Evolutionary conservation across 2,888 invertebrate genomes (phyloP), one percentile per base, ranked within the genome.

Genomic region (Scrobipalpa atriplicella): DNA sequence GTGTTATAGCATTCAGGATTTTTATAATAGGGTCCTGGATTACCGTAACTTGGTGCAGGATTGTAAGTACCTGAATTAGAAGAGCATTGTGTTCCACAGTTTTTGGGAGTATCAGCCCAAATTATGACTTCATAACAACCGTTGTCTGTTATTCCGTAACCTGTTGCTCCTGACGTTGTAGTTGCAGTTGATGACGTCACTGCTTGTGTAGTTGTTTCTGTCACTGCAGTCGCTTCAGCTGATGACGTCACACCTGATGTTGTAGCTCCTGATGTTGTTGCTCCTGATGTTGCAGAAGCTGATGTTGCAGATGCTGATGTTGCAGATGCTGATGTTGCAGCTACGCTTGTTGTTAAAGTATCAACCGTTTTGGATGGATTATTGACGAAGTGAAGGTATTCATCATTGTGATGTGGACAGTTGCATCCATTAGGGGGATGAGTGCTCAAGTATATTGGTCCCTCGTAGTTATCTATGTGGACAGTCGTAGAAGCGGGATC

Each of bases 401-500:
- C 36, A n/a, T 58, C 58, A 36, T 38, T 29, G 21, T 21, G 21
- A 21, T 13, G 10, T 21, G 54, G 13, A n/a, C 38, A 38, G 58
- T n/a, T 10, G 10, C n/a, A 58, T 13, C 58, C 58, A 58, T 36
- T 3, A 38, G 29, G 29, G 2, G 18, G 18, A 5, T 70, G 69
- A 6, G 72, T 66, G 0, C 76, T 69, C 21, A 82, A 66, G 67
- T 78, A 79, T 13, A 86, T 81, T 0, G 86, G 86, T 0, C 82
- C 83, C 0, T 89, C 87, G 64, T 81, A 82, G 65, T 86, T 83
- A 66, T 85, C 81, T 0, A 87, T 87, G 58, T 84, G 81, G 0
- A 87, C 78, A 10, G 77, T 78, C 0, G 83, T 51, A 6, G 11
- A 43, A 29, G 29, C 29, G n/a, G 41, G 63, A 10, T 62, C 62